Conservation (phyloP, 2,888 invertebrate genomes). For the Meteorus colon region DNA sequence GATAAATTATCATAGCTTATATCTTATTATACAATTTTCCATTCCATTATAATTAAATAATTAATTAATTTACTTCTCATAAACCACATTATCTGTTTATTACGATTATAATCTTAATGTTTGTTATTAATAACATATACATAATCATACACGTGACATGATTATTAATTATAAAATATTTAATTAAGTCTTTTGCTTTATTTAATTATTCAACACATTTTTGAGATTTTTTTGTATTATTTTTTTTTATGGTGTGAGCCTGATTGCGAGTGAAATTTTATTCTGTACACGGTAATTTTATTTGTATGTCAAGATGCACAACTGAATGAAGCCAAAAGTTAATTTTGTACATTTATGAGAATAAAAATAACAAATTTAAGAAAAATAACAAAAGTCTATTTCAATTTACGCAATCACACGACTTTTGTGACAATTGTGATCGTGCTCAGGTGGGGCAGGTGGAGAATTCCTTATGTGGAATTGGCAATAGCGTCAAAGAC, state of each 20-base stretch:
- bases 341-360: conserved; percentile 37
- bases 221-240: not conserved
- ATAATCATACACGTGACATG: too few species aligned
- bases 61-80: conserved; percentile 3
- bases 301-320: not conserved
- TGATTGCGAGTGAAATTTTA: not conserved
- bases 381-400: conserved; percentile 39
- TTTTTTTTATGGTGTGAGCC: too few species aligned
- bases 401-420: conserved; percentile 45
- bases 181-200: not conserved
- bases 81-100: not conserved
- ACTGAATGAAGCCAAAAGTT: conserved; percentile 42
- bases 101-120: not conserved
- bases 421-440: conserved; percentile 22
- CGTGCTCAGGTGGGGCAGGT: conserved; percentile 20
- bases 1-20: not conserved
- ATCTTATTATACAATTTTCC: not conserved
- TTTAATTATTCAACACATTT: not conserved
- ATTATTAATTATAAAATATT: not conserved
- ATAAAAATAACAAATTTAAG: not conserved
- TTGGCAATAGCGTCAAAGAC: conserved; percentile 18
- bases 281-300: not conserved
- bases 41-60: not conserved
- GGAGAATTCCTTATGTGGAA: conserved; percentile 40
- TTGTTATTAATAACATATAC: not conserved